Percentiles rank a stretch among this genome's conserved stretches.
phyloP scores from a whole-genome alignment of 2,797 vertebrate species.

The Orestias chungarensis region DNA sequence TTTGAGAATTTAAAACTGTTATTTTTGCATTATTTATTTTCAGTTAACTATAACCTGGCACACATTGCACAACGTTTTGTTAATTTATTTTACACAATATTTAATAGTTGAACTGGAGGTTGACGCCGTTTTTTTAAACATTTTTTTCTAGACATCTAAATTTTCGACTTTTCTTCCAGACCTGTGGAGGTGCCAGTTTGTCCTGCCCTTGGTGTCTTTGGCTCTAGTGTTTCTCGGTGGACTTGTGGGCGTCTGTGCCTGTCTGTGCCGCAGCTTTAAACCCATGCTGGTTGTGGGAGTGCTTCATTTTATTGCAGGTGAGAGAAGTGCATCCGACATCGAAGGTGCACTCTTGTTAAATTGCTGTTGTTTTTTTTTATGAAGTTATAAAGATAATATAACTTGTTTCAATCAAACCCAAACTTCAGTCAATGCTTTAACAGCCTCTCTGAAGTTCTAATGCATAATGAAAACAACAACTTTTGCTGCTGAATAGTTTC shows the following conservation, averaged over 20 bases:
- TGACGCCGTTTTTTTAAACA: neutral
- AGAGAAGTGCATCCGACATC: conserved; percentile 24
- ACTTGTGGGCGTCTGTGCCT: conserved; percentile 91
- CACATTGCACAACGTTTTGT: neutral
- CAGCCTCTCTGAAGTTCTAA: too few relatives aligned
- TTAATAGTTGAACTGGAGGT: neutral
- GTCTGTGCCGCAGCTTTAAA: conserved; percentile 92
- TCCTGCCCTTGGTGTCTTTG: conserved; percentile 91
- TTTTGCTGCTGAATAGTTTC: too few relatives aligned
- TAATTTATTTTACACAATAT: neutral
- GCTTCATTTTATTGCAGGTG: conserved; percentile 93
- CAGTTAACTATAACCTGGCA: neutral
- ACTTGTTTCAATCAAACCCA: neutral
- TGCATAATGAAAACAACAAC: too few relatives aligned
- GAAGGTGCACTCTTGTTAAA: neutral
- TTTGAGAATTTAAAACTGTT: neutral
- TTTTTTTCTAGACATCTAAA: too few relatives aligned
- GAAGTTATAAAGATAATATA: neutral
- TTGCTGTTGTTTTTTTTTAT: neutral
- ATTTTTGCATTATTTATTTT: neutral
- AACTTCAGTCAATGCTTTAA: too few relatives aligned
- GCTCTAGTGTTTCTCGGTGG: conserved; percentile 92
- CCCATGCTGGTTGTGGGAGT: conserved; percentile 90
- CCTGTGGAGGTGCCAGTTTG: conserved; percentile 93
- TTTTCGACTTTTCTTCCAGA: conserved; percentile 68